These are phyloP conservation scores for Cancer borealis DNA, from an alignment of 2,888 invertebrate genomes.

Conservation along the genomic window DNA sequence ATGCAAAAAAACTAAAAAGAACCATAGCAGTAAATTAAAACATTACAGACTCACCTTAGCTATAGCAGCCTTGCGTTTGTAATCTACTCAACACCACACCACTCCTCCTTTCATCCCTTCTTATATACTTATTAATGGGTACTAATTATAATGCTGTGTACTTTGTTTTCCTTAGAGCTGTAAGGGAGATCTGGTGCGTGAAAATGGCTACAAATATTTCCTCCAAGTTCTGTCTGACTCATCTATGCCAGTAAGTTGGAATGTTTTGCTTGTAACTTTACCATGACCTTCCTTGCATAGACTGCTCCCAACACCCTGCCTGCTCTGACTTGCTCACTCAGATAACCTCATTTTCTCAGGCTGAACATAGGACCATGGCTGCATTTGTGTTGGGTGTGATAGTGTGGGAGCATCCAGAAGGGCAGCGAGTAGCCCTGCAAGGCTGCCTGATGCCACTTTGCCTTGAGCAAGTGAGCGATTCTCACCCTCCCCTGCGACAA, in stretches of 20 bases:
- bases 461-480: conserved; percentile 88
- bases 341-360: conserved; percentile 66
- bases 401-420: conserved; percentile 92
- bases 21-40: too few relatives aligned
- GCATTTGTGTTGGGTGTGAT: conserved; percentile 97
- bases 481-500: conserved; percentile 69
- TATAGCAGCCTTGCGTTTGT: too few relatives aligned
- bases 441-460: conserved; percentile 94
- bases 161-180: conserved; percentile 86
- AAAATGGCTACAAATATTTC: conserved; percentile 96
- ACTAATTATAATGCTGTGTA: not conserved
- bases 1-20: not conserved
- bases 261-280: not conserved
- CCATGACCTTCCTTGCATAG: not conserved
- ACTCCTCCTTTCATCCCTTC: too few relatives aligned
- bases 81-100: too few relatives aligned
- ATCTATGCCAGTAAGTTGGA: conserved; percentile 83
- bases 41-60: too few relatives aligned
- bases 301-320: not conserved
- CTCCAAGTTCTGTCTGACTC: conserved; percentile 93
- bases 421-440: conserved; percentile 94
- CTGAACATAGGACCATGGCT: conserved; percentile 93
- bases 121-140: not conserved
- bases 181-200: conserved; percentile 95
- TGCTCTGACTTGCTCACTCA: not conserved